Evolutionary conservation across 1,140 invertebrate species (phyloP).

Genomic region (Anadara kagoshimensis): DNA sequence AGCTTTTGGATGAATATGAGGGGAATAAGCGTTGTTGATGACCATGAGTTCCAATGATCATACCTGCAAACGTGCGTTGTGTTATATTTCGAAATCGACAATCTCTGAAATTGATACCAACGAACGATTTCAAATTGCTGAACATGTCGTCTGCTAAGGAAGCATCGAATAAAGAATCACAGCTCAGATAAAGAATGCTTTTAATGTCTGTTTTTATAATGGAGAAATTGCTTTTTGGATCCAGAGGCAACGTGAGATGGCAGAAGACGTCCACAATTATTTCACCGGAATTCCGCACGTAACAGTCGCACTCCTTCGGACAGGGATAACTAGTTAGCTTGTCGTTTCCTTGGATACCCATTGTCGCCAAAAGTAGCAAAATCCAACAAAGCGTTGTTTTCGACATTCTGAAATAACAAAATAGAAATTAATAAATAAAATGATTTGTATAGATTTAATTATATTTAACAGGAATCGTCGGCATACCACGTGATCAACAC

Average conservation of each 20-base stretch:
- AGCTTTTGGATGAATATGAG: conserved; percentile 17
- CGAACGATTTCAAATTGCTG: conserved; percentile 18
- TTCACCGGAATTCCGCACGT: no score
- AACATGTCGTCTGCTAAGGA: conserved; percentile 21
- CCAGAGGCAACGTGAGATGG: not conserved
- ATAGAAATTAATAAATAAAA: no score
- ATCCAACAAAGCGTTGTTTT: no score
- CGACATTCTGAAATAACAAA: no score
- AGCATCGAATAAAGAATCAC: conserved; percentile 2
- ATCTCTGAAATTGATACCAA: conserved; percentile 12
- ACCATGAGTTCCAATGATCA: conserved; percentile 14
- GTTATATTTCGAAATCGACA: conserved; percentile 30
- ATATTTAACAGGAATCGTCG: no score
- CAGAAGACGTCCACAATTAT: conserved; percentile 21
- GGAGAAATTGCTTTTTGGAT: conserved; percentile 18
- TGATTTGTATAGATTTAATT: no score
- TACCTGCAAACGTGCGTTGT: conserved; percentile 20
- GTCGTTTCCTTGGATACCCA: no score
- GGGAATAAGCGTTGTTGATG: conserved; percentile 10
- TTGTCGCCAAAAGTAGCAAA: no score
- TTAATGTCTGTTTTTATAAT: conserved; percentile 15
- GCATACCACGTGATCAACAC: no score
- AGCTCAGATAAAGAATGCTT: conserved; percentile 23
- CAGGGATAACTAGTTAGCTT: no score
- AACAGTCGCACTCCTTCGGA: no score